Evolutionary conservation across 2,113 vertebrate genomes (phyloP).

Genomic region (Apteryx owenii): DNA sequence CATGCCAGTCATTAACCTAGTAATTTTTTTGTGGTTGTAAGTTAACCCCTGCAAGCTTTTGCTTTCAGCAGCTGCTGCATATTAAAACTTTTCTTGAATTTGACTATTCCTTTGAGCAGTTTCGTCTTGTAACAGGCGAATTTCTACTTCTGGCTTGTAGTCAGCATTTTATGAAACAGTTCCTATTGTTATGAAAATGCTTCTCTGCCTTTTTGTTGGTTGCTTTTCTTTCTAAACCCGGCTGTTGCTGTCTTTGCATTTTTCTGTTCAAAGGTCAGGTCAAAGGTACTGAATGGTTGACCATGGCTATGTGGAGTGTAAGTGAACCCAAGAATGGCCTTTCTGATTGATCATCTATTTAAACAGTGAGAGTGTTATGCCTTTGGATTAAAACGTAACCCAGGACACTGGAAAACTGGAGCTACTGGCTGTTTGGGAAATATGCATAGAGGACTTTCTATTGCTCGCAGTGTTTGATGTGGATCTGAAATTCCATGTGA

Average conservation of each 20-base stretch:
- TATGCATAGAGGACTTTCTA: slow-evolving; percentile 62
- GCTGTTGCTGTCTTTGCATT: slow-evolving; percentile 59
- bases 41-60: slow-evolving; percentile 34
- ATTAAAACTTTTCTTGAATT: slow-evolving; percentile 54
- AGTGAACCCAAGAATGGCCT: slow-evolving; percentile 72
- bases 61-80: slow-evolving; percentile 50
- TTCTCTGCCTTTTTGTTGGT: slow-evolving; percentile 61
- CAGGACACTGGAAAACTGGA: slow-evolving; percentile 50
- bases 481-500: slow-evolving; percentile 53
- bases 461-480: slow-evolving; percentile 62
- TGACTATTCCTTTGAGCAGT: slow-evolving; percentile 14
- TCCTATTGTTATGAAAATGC: slow-evolving; percentile 73
- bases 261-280: slow-evolving; percentile 68
- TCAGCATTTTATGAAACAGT: slow-evolving; percentile 61
- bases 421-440: slow-evolving; percentile 58
- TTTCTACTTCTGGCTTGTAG: not conserved
- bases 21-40: slow-evolving; percentile 51
- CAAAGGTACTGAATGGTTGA: slow-evolving; percentile 68
- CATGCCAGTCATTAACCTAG: slow-evolving; percentile 51
- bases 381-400: slow-evolving; percentile 68
- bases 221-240: slow-evolving; percentile 56
- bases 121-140: not conserved
- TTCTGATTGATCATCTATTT: slow-evolving; percentile 68
- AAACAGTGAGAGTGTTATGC: slow-evolving; percentile 67
- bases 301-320: slow-evolving; percentile 56